These are phyloP conservation scores for Sarcoramphus papa DNA, from an alignment of 2,797 vertebrate species.

Conservation along the genomic window DNA sequence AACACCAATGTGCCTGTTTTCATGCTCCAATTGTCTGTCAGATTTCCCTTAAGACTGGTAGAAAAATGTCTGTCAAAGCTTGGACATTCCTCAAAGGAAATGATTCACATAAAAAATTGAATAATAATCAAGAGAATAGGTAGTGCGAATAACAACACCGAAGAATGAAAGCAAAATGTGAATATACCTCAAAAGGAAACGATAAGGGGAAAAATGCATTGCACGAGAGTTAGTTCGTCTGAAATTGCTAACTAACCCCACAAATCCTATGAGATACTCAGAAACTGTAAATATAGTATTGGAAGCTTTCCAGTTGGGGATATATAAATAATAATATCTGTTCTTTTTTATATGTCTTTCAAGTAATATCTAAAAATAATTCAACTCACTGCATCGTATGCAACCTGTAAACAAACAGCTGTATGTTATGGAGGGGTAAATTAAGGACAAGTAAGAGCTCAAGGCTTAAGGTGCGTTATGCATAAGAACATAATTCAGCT, in stretches of 20 bases:
- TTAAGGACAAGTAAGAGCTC: background rate
- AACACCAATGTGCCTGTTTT: background rate
- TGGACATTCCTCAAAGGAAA: background rate
- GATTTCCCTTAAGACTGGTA: background rate
- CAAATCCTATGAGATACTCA: background rate
- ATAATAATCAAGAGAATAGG: background rate
- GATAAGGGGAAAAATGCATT: background rate
- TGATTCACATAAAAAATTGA: background rate
- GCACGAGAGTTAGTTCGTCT: background rate
- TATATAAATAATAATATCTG: background rate
- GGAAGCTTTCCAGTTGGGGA: background rate
- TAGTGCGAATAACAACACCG: background rate
- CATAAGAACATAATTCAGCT: background rate
- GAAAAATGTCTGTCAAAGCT: conserved; percentile 3
- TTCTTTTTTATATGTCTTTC: background rate
- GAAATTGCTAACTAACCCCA: background rate
- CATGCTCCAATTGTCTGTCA: background rate
- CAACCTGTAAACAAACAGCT: background rate
- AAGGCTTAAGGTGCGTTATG: background rate
- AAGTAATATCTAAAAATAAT: background rate
- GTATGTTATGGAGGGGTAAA: background rate
- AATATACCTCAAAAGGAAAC: background rate
- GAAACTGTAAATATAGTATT: background rate
- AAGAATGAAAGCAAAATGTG: background rate
- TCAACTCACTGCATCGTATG: background rate